phyloP scores from a whole-genome alignment of 2,888 invertebrate genomes.

The Dichetophora obliterata region DNA sequence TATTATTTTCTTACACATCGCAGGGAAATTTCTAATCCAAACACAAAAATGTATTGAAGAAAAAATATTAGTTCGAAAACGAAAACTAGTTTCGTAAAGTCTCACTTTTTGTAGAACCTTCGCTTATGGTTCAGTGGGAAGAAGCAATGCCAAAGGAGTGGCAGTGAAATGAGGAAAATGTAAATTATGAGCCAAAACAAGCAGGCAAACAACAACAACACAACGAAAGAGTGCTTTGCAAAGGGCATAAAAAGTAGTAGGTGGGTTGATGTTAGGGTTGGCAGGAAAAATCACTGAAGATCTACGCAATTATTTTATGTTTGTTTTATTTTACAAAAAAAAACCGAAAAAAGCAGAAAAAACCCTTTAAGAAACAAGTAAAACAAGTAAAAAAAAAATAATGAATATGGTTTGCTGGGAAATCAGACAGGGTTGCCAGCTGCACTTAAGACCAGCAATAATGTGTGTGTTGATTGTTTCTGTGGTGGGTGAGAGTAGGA shows the following conservation, averaged over 20 bases:
- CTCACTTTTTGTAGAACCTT: too few species aligned
- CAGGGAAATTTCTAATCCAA: too few species aligned
- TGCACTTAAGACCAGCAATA: too few species aligned
- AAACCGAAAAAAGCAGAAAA: not conserved
- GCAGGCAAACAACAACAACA: not conserved
- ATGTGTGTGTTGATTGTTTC: too few species aligned
- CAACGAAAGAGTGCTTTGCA: not conserved
- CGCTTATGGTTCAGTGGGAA: too few species aligned
- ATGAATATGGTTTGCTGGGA: not conserved
- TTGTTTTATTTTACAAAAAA: not conserved
- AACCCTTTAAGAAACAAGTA: not conserved
- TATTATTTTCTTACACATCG: too few species aligned
- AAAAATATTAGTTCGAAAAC: too few species aligned
- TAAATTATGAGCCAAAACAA: constrained; percentile 12
- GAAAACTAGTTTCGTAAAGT: too few species aligned
- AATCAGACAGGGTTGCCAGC: not conserved
- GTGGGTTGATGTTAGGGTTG: not conserved
- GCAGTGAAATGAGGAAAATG: not conserved
- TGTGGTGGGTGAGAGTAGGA: not conserved
- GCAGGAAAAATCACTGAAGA: constrained; percentile 9
- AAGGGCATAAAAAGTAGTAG: not conserved
- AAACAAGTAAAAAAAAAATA: not conserved
- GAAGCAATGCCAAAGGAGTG: too few species aligned
- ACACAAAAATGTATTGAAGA: too few species aligned
- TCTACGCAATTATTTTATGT: constrained; percentile 11